Evolutionary conservation across 2,113 vertebrate genomes (phyloP).

Genomic region (Antennarius striatus): DNA sequence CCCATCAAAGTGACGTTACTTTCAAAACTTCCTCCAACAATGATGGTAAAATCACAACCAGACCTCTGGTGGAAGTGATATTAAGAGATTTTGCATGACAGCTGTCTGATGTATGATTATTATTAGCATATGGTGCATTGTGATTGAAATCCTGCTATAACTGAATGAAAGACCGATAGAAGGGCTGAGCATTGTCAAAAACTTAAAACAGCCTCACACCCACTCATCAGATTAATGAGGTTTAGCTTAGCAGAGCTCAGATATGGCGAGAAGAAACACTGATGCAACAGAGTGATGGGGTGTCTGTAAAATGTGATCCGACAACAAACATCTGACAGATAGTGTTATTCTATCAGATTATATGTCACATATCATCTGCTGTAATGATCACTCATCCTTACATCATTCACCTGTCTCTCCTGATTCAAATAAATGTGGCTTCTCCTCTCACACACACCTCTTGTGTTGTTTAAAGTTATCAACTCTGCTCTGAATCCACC

Average conservation of each 20-base stretch:
- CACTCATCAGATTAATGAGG: slow-evolving; percentile 19
- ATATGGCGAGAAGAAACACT: slow-evolving; percentile 1
- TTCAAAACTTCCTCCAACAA: slow-evolving; percentile 43
- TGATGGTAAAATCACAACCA: slow-evolving; percentile 64
- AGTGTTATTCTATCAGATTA: too few relatives aligned
- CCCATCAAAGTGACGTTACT: slow-evolving; percentile 44
- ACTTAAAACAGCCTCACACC: slow-evolving; percentile 10
- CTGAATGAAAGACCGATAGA: slow-evolving; percentile 18
- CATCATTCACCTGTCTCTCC: too few relatives aligned
- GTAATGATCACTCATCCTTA: too few relatives aligned
- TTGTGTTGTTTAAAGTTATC: too few relatives aligned
- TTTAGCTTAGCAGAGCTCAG: not conserved
- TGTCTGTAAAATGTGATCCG: not conserved
- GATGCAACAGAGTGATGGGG: not conserved
- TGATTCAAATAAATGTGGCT: too few relatives aligned
- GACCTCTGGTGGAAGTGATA: slow-evolving; percentile 60
- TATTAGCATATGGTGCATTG: slow-evolving; percentile 62
- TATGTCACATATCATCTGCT: too few relatives aligned
- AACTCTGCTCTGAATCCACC: too few relatives aligned
- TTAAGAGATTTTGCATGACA: slow-evolving; percentile 56
- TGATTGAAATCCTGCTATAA: slow-evolving; percentile 37
- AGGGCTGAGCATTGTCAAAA: slow-evolving; percentile 4
- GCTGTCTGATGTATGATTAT: slow-evolving; percentile 57
- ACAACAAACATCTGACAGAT: too few relatives aligned
- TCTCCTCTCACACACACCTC: too few relatives aligned